Conservation (phyloP, 1,140 invertebrate genomes). For the Bicyclus anynana region DNA sequence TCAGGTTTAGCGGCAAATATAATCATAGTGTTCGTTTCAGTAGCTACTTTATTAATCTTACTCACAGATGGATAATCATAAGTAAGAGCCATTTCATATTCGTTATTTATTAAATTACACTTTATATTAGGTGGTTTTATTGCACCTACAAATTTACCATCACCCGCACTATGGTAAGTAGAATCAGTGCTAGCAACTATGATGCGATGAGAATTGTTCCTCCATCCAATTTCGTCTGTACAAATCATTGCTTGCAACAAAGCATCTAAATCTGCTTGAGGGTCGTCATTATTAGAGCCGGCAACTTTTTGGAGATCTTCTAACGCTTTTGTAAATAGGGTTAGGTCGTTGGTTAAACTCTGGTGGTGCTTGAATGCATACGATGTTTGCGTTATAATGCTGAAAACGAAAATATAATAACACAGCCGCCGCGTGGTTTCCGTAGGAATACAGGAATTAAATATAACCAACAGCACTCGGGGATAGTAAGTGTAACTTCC, state of each 20-base stretch:
- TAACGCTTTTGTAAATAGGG: constrained; percentile 79
- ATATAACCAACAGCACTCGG: too few relatives aligned
- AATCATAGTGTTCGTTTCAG: constrained; percentile 41
- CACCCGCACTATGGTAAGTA: constrained; percentile 82
- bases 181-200: constrained; percentile 82
- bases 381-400: background rate
- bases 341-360: constrained; percentile 85
- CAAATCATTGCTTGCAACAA: constrained; percentile 87
- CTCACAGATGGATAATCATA: constrained; percentile 84
- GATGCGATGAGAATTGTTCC: constrained; percentile 77
- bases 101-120: constrained; percentile 84
- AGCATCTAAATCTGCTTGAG: constrained; percentile 61
- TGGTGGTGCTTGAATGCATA: constrained; percentile 92
- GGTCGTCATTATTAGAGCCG: constrained; percentile 31
- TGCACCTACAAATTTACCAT: constrained; percentile 89
- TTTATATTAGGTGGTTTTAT: constrained; percentile 90
- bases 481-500: too few relatives aligned
- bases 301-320: constrained; percentile 46
- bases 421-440: too few relatives aligned
- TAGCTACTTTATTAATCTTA: constrained; percentile 81
- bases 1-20: constrained; percentile 90
- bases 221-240: constrained; percentile 80
- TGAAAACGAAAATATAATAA: constrained; percentile 20
- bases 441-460: too few relatives aligned
- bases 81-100: constrained; percentile 80